Conservation (phyloP, 2,797 vertebrate species). For the Notoglanidium macrostoma region DNA sequence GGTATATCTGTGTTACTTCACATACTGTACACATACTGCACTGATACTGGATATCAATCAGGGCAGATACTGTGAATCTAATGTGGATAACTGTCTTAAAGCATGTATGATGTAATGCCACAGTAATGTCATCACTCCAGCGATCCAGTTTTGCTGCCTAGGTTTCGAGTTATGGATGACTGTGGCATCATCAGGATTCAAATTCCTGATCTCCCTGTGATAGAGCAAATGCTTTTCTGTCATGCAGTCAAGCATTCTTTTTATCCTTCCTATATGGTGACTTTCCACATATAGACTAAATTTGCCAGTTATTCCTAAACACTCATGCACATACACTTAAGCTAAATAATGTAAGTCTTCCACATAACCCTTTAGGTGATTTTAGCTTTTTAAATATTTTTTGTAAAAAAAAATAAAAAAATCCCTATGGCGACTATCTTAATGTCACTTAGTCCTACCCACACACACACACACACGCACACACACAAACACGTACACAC, state of each 20-base stretch:
- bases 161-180: not conserved
- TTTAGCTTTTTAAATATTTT: not conserved
- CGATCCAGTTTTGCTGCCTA: not conserved
- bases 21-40: not conserved
- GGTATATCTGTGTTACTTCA: not conserved
- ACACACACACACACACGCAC: not conserved
- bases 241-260: not conserved
- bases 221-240: not conserved
- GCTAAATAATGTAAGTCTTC: not conserved
- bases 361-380: not conserved
- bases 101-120: not conserved
- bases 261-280: not conserved
- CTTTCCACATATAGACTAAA: not conserved
- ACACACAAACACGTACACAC: slow-evolving; percentile 56
- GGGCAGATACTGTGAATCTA: not conserved
- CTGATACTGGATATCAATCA: not conserved
- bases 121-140: not conserved
- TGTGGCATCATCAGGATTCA: not conserved
- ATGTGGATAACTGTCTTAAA: not conserved
- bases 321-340: not conserved
- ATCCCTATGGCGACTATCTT: not conserved
- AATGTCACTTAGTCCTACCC: not conserved
- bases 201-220: not conserved
- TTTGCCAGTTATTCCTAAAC: not conserved
- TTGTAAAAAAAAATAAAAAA: not conserved